A percentile compares a stretch with the other conserved stretches of the same genome.
Evolutionary conservation across 53 echinoderm and acorn worm genomes (phyloP).

Genomic region (Arbacia lixula): DNA sequence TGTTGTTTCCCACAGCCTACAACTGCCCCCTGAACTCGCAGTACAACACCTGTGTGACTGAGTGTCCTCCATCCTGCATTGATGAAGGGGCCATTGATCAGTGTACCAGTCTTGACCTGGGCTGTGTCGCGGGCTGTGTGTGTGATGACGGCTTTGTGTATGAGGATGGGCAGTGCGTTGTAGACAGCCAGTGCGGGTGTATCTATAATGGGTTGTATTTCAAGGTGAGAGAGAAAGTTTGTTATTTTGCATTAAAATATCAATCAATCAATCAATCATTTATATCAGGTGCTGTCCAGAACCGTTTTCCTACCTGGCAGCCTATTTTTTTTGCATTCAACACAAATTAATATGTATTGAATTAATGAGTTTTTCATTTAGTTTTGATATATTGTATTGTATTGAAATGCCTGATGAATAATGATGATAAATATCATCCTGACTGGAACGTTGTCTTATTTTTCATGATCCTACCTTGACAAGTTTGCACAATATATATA

Average conservation of each 20-base stretch:
- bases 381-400: too few relatives aligned
- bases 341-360: too few relatives aligned
- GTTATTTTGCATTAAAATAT: neutral
- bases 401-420: too few relatives aligned
- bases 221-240: slow-evolving; percentile 41
- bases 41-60: slow-evolving; percentile 66
- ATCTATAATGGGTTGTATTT: slow-evolving; percentile 49
- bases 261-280: too few relatives aligned
- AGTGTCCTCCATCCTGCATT: slow-evolving; percentile 73
- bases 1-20: neutral
- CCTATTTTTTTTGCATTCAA: too few relatives aligned
- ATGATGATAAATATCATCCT: too few relatives aligned
- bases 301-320: too few relatives aligned
- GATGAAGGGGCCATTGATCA: slow-evolving; percentile 9
- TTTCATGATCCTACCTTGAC: too few relatives aligned
- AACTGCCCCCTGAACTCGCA: slow-evolving; percentile 46
- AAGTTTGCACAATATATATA: too few relatives aligned
- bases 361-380: too few relatives aligned
- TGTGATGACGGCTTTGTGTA: slow-evolving; percentile 72
- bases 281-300: too few relatives aligned
- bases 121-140: slow-evolving; percentile 73
- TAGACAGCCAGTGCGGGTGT: slow-evolving; percentile 67
- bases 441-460: too few relatives aligned
- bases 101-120: slow-evolving; percentile 33
- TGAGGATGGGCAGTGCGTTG: slow-evolving; percentile 66